phyloP scores from a whole-genome alignment of 2,113 vertebrate genomes.

The Lepidothrix coronata region DNA sequence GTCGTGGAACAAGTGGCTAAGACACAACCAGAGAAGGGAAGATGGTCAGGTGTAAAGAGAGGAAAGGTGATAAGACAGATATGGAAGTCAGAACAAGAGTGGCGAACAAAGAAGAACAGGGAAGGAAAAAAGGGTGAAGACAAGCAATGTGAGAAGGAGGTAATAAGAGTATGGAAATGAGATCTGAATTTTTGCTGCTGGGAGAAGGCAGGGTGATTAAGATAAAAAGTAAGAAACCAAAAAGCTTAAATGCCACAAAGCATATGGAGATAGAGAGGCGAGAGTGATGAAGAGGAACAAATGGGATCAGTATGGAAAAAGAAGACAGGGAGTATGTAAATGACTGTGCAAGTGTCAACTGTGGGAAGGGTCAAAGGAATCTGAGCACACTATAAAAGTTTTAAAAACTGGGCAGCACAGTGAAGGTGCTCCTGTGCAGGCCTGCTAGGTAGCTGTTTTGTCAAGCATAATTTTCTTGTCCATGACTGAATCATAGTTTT shows the following conservation, averaged over 20 bases:
- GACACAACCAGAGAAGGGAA: not conserved
- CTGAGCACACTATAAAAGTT: not conserved
- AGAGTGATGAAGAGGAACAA: not conserved
- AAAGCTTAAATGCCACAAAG: not conserved
- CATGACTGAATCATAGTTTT: slow-evolving; percentile 23
- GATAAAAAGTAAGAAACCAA: not conserved
- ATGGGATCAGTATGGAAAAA: not conserved
- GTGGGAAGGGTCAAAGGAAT: not conserved
- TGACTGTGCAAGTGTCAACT: not conserved
- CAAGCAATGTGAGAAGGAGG: not conserved
- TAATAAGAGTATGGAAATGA: not conserved
- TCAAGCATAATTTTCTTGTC: not conserved
- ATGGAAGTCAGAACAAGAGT: not conserved
- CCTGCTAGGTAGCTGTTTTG: slow-evolving; percentile 14
- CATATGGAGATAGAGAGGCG: not conserved
- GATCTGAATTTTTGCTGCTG: not conserved
- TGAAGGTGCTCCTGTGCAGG: not conserved
- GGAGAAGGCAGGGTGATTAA: not conserved
- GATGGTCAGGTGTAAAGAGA: not conserved
- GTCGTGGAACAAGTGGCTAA: not conserved
- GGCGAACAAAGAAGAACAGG: not conserved
- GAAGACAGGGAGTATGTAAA: not conserved
- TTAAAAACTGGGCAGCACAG: not conserved
- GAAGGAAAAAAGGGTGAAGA: not conserved
- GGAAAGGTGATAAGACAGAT: not conserved